A percentile compares a stretch with the other conserved stretches of the same genome.
Conservation (phyloP, 2,113 vertebrate genomes). For the Sapayoa aenigma region DNA sequence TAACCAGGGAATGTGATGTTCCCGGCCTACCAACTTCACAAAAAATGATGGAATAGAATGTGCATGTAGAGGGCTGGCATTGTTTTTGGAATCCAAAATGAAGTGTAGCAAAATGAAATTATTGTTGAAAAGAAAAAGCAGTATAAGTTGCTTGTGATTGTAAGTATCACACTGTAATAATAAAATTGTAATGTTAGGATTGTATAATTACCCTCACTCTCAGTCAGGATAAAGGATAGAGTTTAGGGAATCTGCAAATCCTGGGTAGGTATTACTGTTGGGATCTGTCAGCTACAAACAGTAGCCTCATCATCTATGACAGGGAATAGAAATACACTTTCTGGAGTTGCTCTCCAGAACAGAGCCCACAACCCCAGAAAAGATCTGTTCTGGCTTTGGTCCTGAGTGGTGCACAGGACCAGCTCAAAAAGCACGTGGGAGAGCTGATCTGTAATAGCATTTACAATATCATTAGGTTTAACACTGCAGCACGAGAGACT, state of each 20-base stretch:
- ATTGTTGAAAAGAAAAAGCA: background rate
- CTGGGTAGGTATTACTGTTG: background rate
- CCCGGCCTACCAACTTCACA: background rate
- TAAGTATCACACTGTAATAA: background rate
- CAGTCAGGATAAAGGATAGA: background rate
- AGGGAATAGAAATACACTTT: background rate
- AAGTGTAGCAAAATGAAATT: background rate
- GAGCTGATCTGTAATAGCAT: background rate
- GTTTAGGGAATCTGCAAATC: background rate
- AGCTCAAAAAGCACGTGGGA: background rate
- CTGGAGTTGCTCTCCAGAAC: background rate
- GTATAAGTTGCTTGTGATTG: background rate
- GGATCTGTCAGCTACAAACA: background rate
- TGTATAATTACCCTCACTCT: background rate
- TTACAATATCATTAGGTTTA: background rate
- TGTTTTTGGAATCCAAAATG: background rate
- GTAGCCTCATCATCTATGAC: background rate
- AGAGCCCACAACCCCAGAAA: background rate
- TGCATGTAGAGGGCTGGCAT: background rate
- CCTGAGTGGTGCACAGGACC: background rate
- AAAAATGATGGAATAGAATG: background rate
- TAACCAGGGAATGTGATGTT: background rate
- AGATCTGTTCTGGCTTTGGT: background rate
- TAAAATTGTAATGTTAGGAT: background rate
- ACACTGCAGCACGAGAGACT: background rate